Evolutionary conservation across 2,113 vertebrate species (phyloP), one percentile per base, ranked within the genome.

Genomic region (Nansenia antarctica): DNA sequence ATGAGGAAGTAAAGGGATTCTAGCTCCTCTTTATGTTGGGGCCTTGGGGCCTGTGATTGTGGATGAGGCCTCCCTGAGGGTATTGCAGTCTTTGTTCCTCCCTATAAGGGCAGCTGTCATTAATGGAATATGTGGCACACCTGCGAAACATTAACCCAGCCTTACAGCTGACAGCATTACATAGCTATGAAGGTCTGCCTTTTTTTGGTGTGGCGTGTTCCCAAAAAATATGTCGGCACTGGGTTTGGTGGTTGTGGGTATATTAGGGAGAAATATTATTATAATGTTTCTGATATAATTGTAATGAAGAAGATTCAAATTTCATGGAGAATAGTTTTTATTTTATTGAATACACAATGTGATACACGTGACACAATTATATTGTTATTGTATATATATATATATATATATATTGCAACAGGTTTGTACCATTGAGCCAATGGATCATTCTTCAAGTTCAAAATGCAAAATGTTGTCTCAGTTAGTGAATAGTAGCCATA

Each of bases 41-140:
- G 35, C 58, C 58, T 24, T 60, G 20, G 18, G n/a, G n/a, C 8
- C 5, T 34, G 31, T 35, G 58, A 60, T 34, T 60, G 15, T 12
- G 26, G 42, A 18, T 4, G 7, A 64, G 27, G 20, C 26, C 31
- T 34, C 53, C 76, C 61, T 31, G 11, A 49, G 70, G 73, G 58
- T 5, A 4, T 34, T 15, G n/a, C n/a, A 39, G 14, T 32, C 61
- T 76, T 83, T 84, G 79, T 83, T 80, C 65, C 27, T 12, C 47
- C 61, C 55, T 67, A 68, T 73, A 80, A 72, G 70, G 72, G 60
- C 79, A 70, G 74, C 81, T 82, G 64, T 60, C 35, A 60, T 60
- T 52, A 66, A 74, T 74, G 78, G 74, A 66, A 76, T 77, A 34
- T 62, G 54, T 83, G 67, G 68, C 66, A 69, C 86, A 82, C 79